Conservation (phyloP, 2,113 vertebrate species). For the Mola mola region DNA sequence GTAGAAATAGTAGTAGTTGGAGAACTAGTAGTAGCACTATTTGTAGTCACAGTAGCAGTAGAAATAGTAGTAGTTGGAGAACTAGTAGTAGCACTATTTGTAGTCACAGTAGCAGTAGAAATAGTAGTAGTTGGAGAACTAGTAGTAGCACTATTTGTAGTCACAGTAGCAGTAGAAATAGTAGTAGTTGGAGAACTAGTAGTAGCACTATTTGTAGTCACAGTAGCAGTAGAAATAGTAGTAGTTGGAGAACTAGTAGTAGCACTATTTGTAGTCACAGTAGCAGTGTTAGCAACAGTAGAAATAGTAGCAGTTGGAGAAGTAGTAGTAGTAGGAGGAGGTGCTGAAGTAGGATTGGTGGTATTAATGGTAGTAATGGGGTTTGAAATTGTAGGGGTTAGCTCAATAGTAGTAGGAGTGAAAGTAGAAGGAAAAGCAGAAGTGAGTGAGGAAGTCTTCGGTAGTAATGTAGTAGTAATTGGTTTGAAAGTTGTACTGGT, state of each 20-base stretch:
- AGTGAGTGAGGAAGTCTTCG: not conserved
- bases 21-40: not conserved
- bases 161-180: not conserved
- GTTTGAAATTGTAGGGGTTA: not conserved
- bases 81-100: not conserved
- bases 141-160: no score
- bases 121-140: not conserved
- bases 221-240: not conserved
- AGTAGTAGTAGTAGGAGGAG: not conserved
- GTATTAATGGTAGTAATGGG: not conserved
- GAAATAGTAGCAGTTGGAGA: not conserved
- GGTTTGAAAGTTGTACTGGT: no score
- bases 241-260: not conserved
- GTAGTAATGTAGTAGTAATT: not conserved
- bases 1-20: not conserved
- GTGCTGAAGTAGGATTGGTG: not conserved
- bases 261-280: not conserved
- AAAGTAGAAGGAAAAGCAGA: not conserved
- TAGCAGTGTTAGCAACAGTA: not conserved
- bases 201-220: not conserved
- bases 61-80: not conserved
- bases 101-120: not conserved
- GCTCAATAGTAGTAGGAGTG: fast-evolving
- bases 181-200: not conserved
- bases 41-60: not conserved